Conservation (phyloP, 2,888 invertebrate genomes). For the Rhorus exstirpatorius region DNA sequence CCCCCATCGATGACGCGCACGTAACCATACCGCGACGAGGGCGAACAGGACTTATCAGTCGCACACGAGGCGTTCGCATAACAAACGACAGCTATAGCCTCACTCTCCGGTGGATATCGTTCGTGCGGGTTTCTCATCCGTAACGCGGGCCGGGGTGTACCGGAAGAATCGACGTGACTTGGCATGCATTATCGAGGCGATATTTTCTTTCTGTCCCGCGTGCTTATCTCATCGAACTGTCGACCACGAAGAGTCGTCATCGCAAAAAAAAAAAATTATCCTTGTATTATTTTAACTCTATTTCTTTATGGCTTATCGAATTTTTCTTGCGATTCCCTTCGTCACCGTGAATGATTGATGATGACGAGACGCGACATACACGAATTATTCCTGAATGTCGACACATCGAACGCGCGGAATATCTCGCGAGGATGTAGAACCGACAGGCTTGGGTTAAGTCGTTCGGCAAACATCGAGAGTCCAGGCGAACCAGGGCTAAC, state of each 20-base stretch:
- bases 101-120: constrained; percentile 40
- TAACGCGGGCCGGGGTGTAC: constrained; percentile 46
- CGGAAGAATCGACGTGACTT: constrained; percentile 79
- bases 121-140: constrained; percentile 42
- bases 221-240: constrained; percentile 30
- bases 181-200: constrained; percentile 82
- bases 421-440: constrained; percentile 29
- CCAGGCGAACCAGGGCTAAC: constrained; percentile 73
- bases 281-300: constrained; percentile 44
- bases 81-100: constrained; percentile 71
- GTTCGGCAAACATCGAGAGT: constrained; percentile 75
- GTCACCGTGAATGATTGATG: constrained; percentile 41
- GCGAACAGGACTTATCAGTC: constrained; percentile 73
- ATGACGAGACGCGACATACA: constrained; percentile 24
- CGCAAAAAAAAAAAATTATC: constrained; percentile 3
- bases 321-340: constrained; percentile 4
- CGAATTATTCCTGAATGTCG: constrained; percentile 31
- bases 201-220: constrained; percentile 48
- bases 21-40: constrained; percentile 57
- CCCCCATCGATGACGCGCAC: constrained; percentile 63
- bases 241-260: constrained; percentile 42
- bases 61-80: constrained; percentile 74
- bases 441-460: constrained; percentile 70
- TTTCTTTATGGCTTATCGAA: constrained; percentile 16
- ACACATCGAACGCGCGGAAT: constrained; percentile 37